phyloP scores from a whole-genome alignment of 2,888 invertebrate species.

The Acronicta aceris region DNA sequence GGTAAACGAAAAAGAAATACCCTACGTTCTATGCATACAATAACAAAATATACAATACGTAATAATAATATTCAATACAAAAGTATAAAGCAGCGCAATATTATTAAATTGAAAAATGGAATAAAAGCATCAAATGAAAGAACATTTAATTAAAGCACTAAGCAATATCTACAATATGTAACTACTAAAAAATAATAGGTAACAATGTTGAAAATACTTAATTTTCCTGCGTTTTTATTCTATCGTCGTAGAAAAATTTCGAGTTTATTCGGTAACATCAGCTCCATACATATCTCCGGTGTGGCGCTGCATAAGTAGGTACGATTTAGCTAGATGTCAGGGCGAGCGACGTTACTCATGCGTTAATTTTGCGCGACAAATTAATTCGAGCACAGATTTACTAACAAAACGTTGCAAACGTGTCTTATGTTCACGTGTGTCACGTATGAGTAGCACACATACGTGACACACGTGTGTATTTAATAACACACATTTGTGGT shows the following conservation, averaged over 20 bases:
- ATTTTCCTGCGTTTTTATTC: not conserved
- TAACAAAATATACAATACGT: too few species aligned
- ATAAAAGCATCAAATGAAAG: too few species aligned
- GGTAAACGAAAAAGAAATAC: too few species aligned
- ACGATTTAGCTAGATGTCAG: conserved; percentile 86
- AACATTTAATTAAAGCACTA: too few species aligned
- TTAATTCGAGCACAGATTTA: conserved; percentile 84
- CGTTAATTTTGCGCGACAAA: conserved; percentile 85
- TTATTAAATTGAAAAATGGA: too few species aligned
- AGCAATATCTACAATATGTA: too few species aligned
- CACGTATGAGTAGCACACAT: not conserved
- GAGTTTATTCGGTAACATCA: conserved; percentile 44
- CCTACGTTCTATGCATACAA: too few species aligned
- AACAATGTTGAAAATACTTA: too few species aligned
- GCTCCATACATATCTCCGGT: conserved; percentile 58
- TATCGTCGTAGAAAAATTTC: not conserved
- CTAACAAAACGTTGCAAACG: conserved; percentile 63
- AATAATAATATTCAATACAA: too few species aligned
- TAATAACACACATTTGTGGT: not conserved
- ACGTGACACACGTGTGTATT: too few species aligned
- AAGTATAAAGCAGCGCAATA: too few species aligned
- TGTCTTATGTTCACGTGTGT: conserved; percentile 24
- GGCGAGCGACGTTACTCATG: conserved; percentile 81
- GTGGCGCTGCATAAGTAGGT: conserved; percentile 78
- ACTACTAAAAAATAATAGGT: too few species aligned